phyloP scores from a whole-genome alignment of 2,113 vertebrate species.

The Pantherophis guttatus region DNA sequence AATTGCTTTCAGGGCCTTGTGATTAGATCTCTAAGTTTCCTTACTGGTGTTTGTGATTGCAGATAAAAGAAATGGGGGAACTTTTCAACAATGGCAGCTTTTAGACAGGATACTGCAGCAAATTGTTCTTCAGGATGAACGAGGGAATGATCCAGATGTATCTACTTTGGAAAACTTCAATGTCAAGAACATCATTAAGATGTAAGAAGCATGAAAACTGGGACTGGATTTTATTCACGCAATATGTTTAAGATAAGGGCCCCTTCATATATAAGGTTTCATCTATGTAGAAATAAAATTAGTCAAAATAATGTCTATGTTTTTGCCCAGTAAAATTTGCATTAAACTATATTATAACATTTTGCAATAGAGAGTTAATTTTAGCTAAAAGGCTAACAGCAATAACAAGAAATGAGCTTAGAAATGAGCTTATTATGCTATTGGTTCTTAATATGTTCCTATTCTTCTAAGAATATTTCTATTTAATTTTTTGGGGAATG shows the following conservation, averaged over 20 bases:
- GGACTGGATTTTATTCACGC: conserved; percentile 10
- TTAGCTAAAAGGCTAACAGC: not conserved
- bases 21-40: not conserved
- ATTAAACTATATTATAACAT: not conserved
- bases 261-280: not conserved
- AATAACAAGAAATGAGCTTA: not conserved
- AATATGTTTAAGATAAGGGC: not conserved
- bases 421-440: not conserved
- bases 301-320: not conserved
- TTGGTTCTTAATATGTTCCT: not conserved
- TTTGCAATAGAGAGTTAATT: not conserved
- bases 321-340: not conserved
- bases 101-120: conserved; percentile 95
- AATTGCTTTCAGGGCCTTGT: not conserved
- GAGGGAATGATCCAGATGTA: conserved; percentile 87
- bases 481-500: not conserved
- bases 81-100: conserved; percentile 93
- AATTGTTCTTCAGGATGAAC: conserved; percentile 93
- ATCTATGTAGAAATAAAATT: not conserved
- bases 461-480: not conserved
- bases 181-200: conserved; percentile 93
- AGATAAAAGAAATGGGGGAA: conserved; percentile 88
- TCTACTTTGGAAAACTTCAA: conserved; percentile 93
- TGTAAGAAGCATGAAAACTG: conserved; percentile 76
- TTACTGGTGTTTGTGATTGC: conserved; percentile 29